A percentile compares a stretch with the other conserved stretches of the same genome.
Conservation (phyloP, 2,888 invertebrate genomes). For the Urechis unicinctus region DNA sequence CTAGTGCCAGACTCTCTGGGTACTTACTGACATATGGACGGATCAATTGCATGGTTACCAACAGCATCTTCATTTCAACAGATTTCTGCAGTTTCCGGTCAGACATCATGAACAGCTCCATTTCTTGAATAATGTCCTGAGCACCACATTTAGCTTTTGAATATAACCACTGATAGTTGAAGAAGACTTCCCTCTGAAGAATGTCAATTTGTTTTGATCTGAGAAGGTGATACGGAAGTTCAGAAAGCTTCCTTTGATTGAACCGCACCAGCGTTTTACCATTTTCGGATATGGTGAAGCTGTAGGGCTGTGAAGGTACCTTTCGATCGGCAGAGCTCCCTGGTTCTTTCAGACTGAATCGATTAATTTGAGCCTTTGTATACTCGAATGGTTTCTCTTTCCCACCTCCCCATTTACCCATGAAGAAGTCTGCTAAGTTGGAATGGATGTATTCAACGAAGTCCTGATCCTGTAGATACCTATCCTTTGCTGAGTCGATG, state of each 20-base stretch:
- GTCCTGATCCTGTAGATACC: neutral
- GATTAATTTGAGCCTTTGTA: constrained; percentile 1
- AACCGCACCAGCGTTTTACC: constrained; percentile 10
- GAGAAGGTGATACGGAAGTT: constrained; percentile 34
- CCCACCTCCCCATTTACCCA: constrained; percentile 35
- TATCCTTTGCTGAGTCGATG: neutral
- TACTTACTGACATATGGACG: constrained; percentile 16
- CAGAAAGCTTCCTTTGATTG: constrained; percentile 37
- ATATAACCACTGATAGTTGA: constrained; percentile 94
- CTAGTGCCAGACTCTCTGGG: constrained; percentile 64
- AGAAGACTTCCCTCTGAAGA: constrained; percentile 84
- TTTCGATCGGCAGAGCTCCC: constrained; percentile 28
- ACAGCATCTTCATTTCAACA: constrained; percentile 8
- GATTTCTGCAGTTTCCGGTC: constrained; percentile 1
- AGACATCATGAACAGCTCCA: constrained; percentile 44
- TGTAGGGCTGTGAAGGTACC: constrained; percentile 35
- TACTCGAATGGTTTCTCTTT: constrained; percentile 30
- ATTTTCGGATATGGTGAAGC: neutral
- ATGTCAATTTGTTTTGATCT: constrained; percentile 63
- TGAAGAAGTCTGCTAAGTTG: constrained; percentile 37
- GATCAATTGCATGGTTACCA: constrained; percentile 15
- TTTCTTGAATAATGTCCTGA: constrained; percentile 78
- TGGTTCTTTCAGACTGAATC: constrained; percentile 7
- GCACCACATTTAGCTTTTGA: constrained; percentile 89
- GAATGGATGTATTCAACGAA: constrained; percentile 21